Base-by-base conservation (phyloP, 2,113 vertebrate genomes). In the Planiliza haematocheilus region DNA sequence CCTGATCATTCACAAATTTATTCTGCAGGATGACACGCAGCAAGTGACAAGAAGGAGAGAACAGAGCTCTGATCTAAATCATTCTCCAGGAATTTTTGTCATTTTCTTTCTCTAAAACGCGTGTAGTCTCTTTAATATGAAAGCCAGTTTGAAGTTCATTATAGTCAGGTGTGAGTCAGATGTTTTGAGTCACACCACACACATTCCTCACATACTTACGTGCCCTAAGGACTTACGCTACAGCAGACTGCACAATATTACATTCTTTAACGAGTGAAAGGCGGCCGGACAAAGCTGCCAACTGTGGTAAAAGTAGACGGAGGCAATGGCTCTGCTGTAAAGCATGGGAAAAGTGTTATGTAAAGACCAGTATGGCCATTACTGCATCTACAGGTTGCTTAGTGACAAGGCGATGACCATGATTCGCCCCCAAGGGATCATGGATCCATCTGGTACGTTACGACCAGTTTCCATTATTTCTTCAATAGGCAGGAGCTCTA, bases 171-270 rank as follows among this genome's bases (percentile, higher is more conserved):
- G 46, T 52, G 46, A 75, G 73, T 90, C 83, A 84, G 75, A 81
- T 86, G 89, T 56, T 77, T 20, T 16, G 38, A 68, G 68, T 88
- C 81, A 85, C 57, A 51, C 64, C 7, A 24, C 76, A 68, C 24
- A 88, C 82, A 90, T 92, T 91, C 89, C 77, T 79, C 76, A 59
- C 66, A 90, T 89, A 59, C 58, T 36, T 78, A 2, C 10, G 16
- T 17, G 49, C 62, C 59, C 67, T 5, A 34, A 55, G 70, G 16
- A 37, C 51, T 59, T 7, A 16, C 4, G 34, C 36, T 42, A 17
- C 42, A 18, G 8, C 53, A n/a, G 4, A n/a, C 10, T 18, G 1
- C 10, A 39, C 39, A 43, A 57, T 7, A n/a, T 18, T 49, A n/a
- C 50, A 20, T 53, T 24, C 12, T 24, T 8, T 2, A 56, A 59